Conservation (phyloP, 2,113 vertebrate species). For the Corythornis cristatus region DNA sequence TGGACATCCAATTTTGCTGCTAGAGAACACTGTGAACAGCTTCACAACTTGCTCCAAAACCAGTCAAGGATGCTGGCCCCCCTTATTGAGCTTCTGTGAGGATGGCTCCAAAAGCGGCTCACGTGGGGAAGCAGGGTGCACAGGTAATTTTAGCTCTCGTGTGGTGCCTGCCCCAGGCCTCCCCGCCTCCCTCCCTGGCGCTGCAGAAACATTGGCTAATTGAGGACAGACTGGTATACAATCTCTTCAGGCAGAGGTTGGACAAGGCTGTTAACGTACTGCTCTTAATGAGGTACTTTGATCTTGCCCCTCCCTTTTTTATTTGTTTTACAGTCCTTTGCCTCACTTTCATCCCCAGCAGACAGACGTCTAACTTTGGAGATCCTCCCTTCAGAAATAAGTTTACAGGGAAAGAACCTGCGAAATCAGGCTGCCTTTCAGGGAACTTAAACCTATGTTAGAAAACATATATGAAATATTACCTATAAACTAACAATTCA, state of each 20-base stretch:
- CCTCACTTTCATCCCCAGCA: neutral
- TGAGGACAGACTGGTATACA: neutral
- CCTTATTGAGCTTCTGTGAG: neutral
- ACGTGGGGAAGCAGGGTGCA: neutral
- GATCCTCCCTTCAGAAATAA: slow-evolving; percentile 38
- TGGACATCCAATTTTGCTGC: rapidly evolving
- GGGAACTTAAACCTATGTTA: neutral
- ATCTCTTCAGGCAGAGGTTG: slow-evolving; percentile 25
- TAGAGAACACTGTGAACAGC: rapidly evolving
- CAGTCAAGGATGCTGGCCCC: neutral
- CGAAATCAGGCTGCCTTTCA: neutral
- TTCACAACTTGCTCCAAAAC: neutral
- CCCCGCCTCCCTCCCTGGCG: neutral
- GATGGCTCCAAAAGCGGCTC: neutral
- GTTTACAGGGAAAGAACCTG: neutral
- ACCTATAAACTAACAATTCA: neutral
- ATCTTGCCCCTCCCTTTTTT: slow-evolving; percentile 47
- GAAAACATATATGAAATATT: neutral
- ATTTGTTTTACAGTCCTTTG: slow-evolving; percentile 52
- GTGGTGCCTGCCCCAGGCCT: neutral
- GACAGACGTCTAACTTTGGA: neutral
- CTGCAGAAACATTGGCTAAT: slow-evolving; percentile 23
- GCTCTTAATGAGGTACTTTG: slow-evolving; percentile 50
- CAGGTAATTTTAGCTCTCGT: neutral
- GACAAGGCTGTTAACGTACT: neutral